These are phyloP conservation scores for Bombus confusus DNA, from an alignment of 1,140 invertebrate genomes.

Conservation along the genomic window DNA sequence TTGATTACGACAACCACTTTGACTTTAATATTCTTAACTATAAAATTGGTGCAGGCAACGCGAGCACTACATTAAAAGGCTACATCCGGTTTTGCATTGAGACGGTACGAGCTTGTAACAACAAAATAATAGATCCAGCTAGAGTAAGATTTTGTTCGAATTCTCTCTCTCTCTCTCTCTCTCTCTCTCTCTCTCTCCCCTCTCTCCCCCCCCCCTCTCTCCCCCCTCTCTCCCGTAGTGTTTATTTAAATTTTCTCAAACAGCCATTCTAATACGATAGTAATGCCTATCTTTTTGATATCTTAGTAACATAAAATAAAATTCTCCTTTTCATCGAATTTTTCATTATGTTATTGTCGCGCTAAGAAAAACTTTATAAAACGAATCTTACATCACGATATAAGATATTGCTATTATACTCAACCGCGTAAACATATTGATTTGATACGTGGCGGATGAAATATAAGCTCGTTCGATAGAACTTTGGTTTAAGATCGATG, in stretches of 20 bases:
- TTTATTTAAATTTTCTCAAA: no score
- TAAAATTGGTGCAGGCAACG: conserved; percentile 66
- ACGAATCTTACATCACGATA: background rate
- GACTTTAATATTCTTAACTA: conserved; percentile 72
- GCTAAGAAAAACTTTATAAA: background rate
- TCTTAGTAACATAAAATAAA: background rate
- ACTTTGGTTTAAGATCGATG: conserved; percentile 17
- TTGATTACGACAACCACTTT: conserved; percentile 25
- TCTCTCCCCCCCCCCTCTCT: no score
- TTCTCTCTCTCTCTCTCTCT: background rate
- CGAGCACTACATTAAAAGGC: conserved; percentile 25
- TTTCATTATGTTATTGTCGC: no score
- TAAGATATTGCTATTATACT: background rate
- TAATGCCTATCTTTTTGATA: no score
- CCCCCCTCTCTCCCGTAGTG: background rate
- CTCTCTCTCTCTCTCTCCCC: background rate
- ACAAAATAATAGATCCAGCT: background rate
- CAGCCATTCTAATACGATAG: no score
- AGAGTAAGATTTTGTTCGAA: background rate
- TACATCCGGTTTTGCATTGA: conserved; percentile 51
- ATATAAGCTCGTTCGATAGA: conserved; percentile 1
- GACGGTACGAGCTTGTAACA: background rate
- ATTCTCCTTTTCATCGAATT: background rate
- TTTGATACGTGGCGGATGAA: conserved; percentile 20
- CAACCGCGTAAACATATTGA: background rate